Evolutionary conservation across 2,113 vertebrate genomes (phyloP).

Genomic region (Sisor rabdophorus): DNA sequence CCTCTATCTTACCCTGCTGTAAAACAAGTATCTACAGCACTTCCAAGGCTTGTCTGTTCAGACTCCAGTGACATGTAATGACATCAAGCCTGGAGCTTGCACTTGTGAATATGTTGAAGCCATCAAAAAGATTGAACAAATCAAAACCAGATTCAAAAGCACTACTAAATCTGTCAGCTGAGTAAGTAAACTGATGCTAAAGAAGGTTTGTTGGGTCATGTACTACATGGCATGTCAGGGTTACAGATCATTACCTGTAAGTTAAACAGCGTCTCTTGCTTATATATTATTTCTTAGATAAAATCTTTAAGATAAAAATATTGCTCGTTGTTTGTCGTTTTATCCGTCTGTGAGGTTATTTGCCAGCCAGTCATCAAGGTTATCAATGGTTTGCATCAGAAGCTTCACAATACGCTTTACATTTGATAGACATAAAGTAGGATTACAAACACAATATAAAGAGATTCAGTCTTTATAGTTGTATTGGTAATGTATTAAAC

Average conservation of each 20-base stretch:
- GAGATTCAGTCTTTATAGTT: too few species aligned
- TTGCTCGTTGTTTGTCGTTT: not conserved
- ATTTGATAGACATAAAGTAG: not conserved
- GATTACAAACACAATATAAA: not conserved
- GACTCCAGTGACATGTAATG: constrained; percentile 3
- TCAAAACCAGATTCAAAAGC: not conserved
- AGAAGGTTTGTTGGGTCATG: not conserved
- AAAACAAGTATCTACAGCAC: constrained; percentile 16
- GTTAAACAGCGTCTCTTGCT: not conserved
- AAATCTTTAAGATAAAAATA: not conserved
- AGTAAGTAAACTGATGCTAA: constrained; percentile 6
- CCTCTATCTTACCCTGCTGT: constrained; percentile 14
- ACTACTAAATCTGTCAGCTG: constrained; percentile 8
- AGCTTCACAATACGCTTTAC: not conserved
- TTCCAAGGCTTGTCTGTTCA: constrained; percentile 17
- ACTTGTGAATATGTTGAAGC: constrained; percentile 4
- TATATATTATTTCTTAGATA: not conserved
- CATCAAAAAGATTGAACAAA: constrained; percentile 15
- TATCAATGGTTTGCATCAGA: not conserved
- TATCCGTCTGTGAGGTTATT: not conserved
- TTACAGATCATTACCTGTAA: not conserved
- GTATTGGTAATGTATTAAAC: not conserved
- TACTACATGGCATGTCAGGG: not conserved
- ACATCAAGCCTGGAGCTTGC: constrained; percentile 9
- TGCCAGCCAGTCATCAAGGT: not conserved